Base-by-base conservation (phyloP, 2,113 vertebrate species). In the Oreochromis tanganicae region DNA sequence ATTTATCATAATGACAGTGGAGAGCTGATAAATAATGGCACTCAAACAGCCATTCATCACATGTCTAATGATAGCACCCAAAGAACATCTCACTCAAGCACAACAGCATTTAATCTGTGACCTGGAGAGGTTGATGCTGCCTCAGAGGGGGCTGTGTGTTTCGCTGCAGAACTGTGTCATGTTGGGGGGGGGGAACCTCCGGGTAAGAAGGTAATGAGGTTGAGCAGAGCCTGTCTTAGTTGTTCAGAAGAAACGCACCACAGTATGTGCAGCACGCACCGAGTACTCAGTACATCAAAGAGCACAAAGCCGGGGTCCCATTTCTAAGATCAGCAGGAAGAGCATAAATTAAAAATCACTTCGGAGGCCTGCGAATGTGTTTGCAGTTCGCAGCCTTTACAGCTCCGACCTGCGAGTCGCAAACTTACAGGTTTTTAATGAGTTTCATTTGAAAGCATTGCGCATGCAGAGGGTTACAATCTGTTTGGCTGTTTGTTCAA, bases 261-360 rank as follows among this genome's bases (percentile, higher is more conserved):
- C 81, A 88, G 88, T 85, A 85, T 89, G 91, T 48, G 82, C 82
- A 87, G 91, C 92, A 79, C 52, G 54, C 92, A 55, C 48, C 0
- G 46, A 78, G 83, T 3, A 38, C 84, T 92, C 71, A 80, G 32
- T 80, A 90, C 89, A 91, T 95, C 95, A 95, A 95, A 95, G 92
- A 82, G 82, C 46, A 54, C 86, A 59, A 86, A 68, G 68, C 83
- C 2, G 2, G 34, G 50, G 50, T 86, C 83, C 90, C 82, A 29
- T 87, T 95, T 87, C 80, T 56, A 86, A 93, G 88, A 93, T 95
- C 94, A 92, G 91, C 91, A 84, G 56, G 59, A 82, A 82, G 87
- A 92, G 93, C 94, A 94, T 95, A 71, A 91, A 95, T 95, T 92
- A 94, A 91, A 93, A 83, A 95, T 94, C 88, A 38, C 87, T 84